Percentiles rank a stretch among this genome's conserved stretches.
Conservation (phyloP, 2,113 vertebrate species). For the Geococcyx californianus region DNA sequence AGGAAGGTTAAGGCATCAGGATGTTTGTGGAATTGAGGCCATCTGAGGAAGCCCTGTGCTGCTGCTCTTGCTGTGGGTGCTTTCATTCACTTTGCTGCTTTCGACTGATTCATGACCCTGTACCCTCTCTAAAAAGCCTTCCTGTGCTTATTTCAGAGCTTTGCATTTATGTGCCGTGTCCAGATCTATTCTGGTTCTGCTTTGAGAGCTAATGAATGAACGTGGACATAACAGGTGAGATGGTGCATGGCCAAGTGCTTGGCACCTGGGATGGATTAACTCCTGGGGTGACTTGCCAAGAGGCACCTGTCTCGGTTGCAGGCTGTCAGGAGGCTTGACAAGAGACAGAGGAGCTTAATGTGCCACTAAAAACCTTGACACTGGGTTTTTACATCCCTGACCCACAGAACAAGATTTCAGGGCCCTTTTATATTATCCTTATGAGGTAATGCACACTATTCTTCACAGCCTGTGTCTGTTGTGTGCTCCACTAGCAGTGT, state of each 20-base stretch:
- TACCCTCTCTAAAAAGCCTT: not conserved
- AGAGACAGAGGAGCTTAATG: constrained; percentile 9
- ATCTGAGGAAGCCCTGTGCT: not conserved
- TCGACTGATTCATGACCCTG: not conserved
- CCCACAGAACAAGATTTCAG: not conserved
- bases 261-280: constrained; percentile 14
- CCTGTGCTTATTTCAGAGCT: not conserved
- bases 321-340: constrained; percentile 39
- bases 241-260: not conserved
- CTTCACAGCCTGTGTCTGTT: not conserved
- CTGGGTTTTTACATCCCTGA: not conserved
- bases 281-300: constrained; percentile 28
- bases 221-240: not conserved
- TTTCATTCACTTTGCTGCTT: not conserved
- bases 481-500: not conserved
- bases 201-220: constrained; percentile 31
- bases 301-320: constrained; percentile 4
- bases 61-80: not conserved
- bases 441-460: not conserved
- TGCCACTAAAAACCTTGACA: constrained; percentile 5
- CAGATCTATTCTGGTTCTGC: constrained; percentile 33
- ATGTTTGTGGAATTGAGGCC: not conserved
- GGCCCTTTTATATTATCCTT: not conserved
- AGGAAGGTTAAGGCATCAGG: not conserved
- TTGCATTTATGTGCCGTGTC: not conserved